A percentile compares a stretch with the other conserved stretches of the same genome.
Evolutionary conservation across 2,888 invertebrate genomes (phyloP).

Genomic region (Catocala sponsa): DNA sequence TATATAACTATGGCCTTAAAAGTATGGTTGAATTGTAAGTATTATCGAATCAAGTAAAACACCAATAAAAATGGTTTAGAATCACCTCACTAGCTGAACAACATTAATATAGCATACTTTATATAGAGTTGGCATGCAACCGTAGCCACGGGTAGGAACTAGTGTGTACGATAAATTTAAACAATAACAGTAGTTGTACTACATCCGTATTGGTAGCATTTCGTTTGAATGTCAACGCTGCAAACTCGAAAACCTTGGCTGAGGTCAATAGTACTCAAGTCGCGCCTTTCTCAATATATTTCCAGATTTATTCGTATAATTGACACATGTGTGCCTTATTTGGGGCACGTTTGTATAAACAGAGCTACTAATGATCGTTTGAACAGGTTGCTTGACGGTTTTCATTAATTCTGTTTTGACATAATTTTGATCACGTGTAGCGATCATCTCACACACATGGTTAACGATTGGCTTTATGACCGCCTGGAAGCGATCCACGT

Average conservation of each 20-base stretch:
- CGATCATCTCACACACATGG: too few species aligned
- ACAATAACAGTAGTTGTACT: constrained; percentile 49
- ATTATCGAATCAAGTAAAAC: too few species aligned
- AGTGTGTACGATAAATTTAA: background rate
- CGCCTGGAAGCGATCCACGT: too few species aligned
- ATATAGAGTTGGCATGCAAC: too few species aligned
- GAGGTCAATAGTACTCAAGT: constrained; percentile 64
- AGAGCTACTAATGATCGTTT: constrained; percentile 1
- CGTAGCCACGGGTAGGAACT: background rate
- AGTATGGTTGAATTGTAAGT: too few species aligned
- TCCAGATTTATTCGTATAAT: constrained; percentile 27
- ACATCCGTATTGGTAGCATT: constrained; percentile 67
- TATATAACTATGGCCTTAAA: too few species aligned
- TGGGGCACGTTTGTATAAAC: constrained; percentile 15
- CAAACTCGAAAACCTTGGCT: constrained; percentile 68
- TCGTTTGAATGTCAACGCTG: constrained; percentile 65
- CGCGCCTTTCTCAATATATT: constrained; percentile 57
- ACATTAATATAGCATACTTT: too few species aligned
- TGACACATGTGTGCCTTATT: constrained; percentile 11
- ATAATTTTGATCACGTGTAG: background rate
- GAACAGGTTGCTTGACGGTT: background rate
- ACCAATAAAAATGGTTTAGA: too few species aligned
- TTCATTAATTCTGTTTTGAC: background rate
- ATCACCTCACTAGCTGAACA: too few species aligned
- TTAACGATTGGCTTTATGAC: too few species aligned